phyloP scores from a whole-genome alignment of 2,888 invertebrate genomes.

The Arrhopalites spinosus region DNA sequence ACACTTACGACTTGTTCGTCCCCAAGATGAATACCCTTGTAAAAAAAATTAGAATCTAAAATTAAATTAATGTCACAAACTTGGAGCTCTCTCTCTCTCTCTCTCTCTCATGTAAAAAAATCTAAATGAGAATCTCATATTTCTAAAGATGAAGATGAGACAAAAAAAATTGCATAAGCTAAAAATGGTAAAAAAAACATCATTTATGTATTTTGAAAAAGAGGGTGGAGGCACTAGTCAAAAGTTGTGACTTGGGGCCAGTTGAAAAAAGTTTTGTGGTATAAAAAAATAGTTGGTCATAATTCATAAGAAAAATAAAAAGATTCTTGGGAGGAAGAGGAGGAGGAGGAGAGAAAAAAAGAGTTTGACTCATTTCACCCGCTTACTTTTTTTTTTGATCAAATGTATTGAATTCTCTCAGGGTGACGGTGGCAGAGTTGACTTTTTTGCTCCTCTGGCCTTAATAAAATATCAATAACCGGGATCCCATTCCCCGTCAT shows the following conservation, averaged over 20 bases:
- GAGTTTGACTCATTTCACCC: constrained; percentile 4
- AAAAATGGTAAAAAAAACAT: no score
- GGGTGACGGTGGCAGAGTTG: constrained; percentile 12
- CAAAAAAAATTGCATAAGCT: no score
- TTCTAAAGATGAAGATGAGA: no score
- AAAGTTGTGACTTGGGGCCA: no score
- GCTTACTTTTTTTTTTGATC: background rate
- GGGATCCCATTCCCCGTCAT: background rate
- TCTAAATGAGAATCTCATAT: no score
- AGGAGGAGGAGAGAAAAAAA: background rate
- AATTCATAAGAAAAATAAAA: background rate
- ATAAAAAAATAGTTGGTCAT: background rate
- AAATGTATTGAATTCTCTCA: background rate
- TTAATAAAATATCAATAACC: constrained; percentile 28
- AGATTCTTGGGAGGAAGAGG: background rate
- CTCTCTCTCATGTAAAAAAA: background rate
- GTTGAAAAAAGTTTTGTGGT: no score
- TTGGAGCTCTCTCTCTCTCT: background rate
- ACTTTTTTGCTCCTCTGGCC: constrained; percentile 15
- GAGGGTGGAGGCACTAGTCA: no score
- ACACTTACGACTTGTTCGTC: no score
- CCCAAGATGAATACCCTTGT: no score
- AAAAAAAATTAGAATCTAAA: background rate
- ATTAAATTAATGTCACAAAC: background rate
- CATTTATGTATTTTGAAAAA: no score